These are phyloP conservation scores for Chloroclystis v-ata DNA, from an alignment of 2,888 invertebrate species.

Conservation along the genomic window DNA sequence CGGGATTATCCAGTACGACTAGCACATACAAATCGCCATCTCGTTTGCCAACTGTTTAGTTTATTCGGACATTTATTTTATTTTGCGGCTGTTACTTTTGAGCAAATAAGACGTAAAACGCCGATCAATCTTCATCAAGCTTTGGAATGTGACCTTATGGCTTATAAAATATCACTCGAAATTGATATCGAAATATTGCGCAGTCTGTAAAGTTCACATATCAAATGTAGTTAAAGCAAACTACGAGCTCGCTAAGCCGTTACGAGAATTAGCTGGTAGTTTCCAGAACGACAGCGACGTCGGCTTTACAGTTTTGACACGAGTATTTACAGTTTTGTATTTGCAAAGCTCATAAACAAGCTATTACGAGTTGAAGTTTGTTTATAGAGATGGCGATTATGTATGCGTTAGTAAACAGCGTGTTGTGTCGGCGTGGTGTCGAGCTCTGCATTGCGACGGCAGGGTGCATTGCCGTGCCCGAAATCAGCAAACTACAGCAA, in stretches of 20 bases:
- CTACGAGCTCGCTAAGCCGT: not conserved
- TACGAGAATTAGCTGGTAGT: constrained; percentile 4
- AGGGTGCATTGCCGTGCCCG: constrained; percentile 51
- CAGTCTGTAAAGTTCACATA: not conserved
- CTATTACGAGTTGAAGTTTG: constrained; percentile 33
- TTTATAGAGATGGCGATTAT: constrained; percentile 42
- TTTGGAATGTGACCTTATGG: constrained; percentile 36
- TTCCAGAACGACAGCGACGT: constrained; percentile 11
- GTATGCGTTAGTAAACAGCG: constrained; percentile 55
- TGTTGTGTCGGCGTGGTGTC: constrained; percentile 55
- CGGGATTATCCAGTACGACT: constrained; percentile 36
- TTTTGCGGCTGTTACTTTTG: constrained; percentile 27
- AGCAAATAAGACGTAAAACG: constrained; percentile 7
- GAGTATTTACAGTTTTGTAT: constrained; percentile 28
- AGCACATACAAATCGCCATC: constrained; percentile 48
- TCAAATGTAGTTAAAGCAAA: not conserved
- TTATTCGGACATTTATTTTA: constrained; percentile 34
- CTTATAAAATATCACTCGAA: constrained; percentile 1
- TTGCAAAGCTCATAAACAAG: constrained; percentile 32
- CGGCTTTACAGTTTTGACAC: constrained; percentile 24
- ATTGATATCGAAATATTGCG: constrained; percentile 5
- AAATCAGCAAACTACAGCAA: not conserved
- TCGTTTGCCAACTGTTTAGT: constrained; percentile 32
- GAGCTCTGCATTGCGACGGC: constrained; percentile 21
- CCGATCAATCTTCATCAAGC: constrained; percentile 28